Evolutionary conservation across 2,888 invertebrate genomes (phyloP), one percentile per base, ranked within the genome.

Genomic region (Cordylochernes scorpioides): DNA sequence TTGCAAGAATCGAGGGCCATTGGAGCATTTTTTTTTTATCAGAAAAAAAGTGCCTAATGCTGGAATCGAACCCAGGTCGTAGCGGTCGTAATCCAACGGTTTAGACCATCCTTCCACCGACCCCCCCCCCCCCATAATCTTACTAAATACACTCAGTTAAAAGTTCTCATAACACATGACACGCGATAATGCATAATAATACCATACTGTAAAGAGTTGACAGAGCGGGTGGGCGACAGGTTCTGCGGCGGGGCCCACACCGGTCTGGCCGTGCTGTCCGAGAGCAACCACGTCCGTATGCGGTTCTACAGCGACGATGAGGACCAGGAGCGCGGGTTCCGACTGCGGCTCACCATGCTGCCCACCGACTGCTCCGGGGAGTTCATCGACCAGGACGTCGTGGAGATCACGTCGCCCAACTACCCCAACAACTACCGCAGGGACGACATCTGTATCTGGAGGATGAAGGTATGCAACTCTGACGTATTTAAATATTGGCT

Each of bases 391-490:
- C 18, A 26, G 14, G 19, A 25, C n/a, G 21, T 28, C 2, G 34
- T 28, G n/a, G 19, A 22, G 1, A 30, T 35, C 21, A 10, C 24
- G 7, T 29, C 35, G 1, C 35, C 35, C 5, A 32, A 32, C 14
- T 28, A 17, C 18, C 35, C 35, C 3, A 24, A 24, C 5, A 21
- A 28, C 3, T 35, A 35, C 24, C 28, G 28, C 16, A 31, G 31
- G 4, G 32, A 35, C 18, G 35, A 35, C 16, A 9, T 35, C 4
- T 35, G 35, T 8, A 26, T 31, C 3, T 35, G 35, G 35, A 35
- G 32, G 26, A 32, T 35, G n/a, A 28, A 30, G 19, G 35, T 35
- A 25, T 17, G 22, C 24, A n/a, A 7, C 2, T 12, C 10, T 21
- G 16, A 15, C 19, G 8, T 19, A 4, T 8, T 8, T 14, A 8